These are phyloP conservation scores for Orycteropus afer DNA, from an alignment of 2,113 vertebrate genomes.

Conservation along the genomic window DNA sequence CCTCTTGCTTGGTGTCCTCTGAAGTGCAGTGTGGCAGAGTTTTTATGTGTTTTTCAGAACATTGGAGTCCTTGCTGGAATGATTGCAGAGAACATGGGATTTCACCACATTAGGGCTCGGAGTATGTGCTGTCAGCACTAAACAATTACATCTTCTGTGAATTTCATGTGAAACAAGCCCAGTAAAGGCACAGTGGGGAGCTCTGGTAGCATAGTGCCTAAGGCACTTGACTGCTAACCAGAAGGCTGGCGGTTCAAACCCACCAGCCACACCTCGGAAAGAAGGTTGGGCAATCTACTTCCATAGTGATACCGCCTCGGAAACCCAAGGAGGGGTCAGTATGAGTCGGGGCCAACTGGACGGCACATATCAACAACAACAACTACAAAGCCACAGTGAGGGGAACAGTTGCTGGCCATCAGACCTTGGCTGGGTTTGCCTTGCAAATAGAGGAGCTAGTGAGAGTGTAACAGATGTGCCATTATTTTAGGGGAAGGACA, in stretches of 20 bases:
- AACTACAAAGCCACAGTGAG: no score
- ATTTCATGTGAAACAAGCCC: background rate
- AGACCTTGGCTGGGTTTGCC: background rate
- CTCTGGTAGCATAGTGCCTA: no score
- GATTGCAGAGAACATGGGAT: background rate
- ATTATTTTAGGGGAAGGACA: background rate
- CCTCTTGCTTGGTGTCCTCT: background rate
- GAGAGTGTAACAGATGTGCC: background rate
- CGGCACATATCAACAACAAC: no score
- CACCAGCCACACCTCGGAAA: no score
- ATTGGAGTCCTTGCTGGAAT: background rate
- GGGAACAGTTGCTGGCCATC: background rate
- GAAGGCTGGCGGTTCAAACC: no score
- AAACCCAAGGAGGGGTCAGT: no score
- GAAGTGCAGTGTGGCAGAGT: background rate
- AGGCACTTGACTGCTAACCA: no score
- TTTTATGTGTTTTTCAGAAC: background rate
- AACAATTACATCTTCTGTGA: background rate
- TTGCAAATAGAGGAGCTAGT: background rate
- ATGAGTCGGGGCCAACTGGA: no score
- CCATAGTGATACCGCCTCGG: no score
- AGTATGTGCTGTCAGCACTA: background rate
- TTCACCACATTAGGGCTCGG: background rate
- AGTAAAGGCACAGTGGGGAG: no score
- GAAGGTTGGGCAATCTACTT: no score